phyloP scores from a whole-genome alignment of 92 coral and sea anemone genomes.

The Epizoanthus stellaris region DNA sequence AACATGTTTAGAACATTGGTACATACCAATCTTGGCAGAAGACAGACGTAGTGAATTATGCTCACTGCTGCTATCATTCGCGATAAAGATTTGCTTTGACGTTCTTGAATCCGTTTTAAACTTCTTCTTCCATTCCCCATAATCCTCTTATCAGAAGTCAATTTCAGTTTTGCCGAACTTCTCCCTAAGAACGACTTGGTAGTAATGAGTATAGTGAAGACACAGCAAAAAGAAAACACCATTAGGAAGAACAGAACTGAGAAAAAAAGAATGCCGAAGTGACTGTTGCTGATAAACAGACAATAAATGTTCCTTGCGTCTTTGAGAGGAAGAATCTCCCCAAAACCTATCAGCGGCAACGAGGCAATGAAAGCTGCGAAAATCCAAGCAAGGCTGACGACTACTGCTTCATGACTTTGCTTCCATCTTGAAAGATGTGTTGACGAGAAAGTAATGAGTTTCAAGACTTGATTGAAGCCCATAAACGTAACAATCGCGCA shows the following conservation, averaged over 20 bases:
- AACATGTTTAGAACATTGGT: not conserved
- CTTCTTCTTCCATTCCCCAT: constrained; percentile 20
- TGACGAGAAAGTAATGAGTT: constrained; percentile 3
- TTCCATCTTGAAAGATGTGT: constrained; percentile 62
- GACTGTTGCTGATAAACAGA: constrained; percentile 36
- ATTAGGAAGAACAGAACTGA: constrained; percentile 49
- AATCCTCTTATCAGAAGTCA: not conserved
- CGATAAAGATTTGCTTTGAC: constrained; percentile 35
- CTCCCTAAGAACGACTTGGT: not conserved
- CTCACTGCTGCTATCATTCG: constrained; percentile 62
- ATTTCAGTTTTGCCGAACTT: not conserved
- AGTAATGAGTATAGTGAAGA: constrained; percentile 36
- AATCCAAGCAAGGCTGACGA: constrained; percentile 59
- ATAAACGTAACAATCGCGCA: constrained; percentile 57
- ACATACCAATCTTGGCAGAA: constrained; percentile 79
- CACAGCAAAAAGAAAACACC: constrained; percentile 41
- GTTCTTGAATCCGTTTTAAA: constrained; percentile 27
- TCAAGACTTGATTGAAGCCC: constrained; percentile 58
- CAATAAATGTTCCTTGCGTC: constrained; percentile 67
- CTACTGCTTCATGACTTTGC: constrained; percentile 37
- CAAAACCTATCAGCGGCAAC: constrained; percentile 66
- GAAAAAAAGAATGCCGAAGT: constrained; percentile 58
- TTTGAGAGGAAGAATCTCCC: constrained; percentile 43
- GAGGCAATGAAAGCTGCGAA: constrained; percentile 72
- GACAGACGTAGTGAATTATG: constrained; percentile 52